phyloP scores from a whole-genome alignment of 2,888 invertebrate genomes.

The Malacosoma neustria region DNA sequence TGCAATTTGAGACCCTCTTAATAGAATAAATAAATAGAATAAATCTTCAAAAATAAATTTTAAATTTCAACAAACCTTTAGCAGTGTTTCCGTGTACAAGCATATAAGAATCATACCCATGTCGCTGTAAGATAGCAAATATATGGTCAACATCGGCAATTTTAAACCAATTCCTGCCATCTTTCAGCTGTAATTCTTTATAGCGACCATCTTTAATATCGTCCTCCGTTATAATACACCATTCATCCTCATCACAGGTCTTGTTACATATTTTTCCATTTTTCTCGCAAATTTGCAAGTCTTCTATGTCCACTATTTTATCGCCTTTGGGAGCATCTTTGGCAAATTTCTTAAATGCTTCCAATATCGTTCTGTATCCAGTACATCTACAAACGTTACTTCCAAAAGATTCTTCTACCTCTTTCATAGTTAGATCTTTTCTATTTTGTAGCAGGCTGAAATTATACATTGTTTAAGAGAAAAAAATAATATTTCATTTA shows the following conservation, averaged over 20 bases:
- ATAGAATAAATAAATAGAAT: no score
- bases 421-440: slow-evolving; percentile 66
- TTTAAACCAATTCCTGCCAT: slow-evolving; percentile 63
- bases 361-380: slow-evolving; percentile 77
- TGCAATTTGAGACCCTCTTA: no score
- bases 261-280: slow-evolving; percentile 16
- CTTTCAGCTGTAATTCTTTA: slow-evolving; percentile 27
- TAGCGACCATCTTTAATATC: slow-evolving; percentile 15
- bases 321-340: slow-evolving; percentile 41
- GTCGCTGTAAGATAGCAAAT: slow-evolving; percentile 45
- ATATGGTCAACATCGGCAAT: slow-evolving; percentile 58
- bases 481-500: no score
- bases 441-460: slow-evolving; percentile 50
- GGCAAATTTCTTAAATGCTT: slow-evolving; percentile 77
- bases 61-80: slow-evolving; percentile 54
- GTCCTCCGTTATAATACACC: slow-evolving; percentile 32
- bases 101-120: slow-evolving; percentile 56
- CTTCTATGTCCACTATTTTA: slow-evolving; percentile 34
- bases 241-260: slow-evolving; percentile 25
- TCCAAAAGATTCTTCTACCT: slow-evolving; percentile 81
- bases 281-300: slow-evolving; percentile 24
- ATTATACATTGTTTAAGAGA: no score
- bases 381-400: slow-evolving; percentile 85
- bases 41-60: background rate
- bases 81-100: slow-evolving; percentile 82